phyloP scores from a whole-genome alignment of 2,797 vertebrate genomes.

The Poeciliopsis turneri region DNA sequence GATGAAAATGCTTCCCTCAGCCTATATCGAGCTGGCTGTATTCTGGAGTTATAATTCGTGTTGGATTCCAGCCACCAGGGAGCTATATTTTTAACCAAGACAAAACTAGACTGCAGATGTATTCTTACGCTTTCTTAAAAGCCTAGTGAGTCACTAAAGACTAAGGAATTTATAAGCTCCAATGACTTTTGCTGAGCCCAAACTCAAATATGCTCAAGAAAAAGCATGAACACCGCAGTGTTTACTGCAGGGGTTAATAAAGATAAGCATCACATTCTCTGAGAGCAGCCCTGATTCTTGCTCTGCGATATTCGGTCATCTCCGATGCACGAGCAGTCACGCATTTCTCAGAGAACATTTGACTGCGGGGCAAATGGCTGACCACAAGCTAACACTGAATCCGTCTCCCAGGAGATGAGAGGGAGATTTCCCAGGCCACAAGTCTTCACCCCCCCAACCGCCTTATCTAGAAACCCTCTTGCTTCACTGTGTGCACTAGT shows the following conservation, averaged over 20 bases:
- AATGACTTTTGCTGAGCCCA: conserved; percentile 11
- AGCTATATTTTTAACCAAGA: conserved; percentile 70
- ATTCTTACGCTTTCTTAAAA: conserved; percentile 29
- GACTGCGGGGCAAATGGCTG: conserved; percentile 65
- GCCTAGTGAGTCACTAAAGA: conserved; percentile 5
- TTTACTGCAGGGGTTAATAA: conserved; percentile 38
- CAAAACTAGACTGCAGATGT: conserved; percentile 50
- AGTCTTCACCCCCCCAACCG: background rate
- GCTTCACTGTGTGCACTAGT: conserved; percentile 18
- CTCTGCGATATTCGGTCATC: conserved; percentile 46
- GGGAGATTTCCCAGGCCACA: conserved; percentile 62
- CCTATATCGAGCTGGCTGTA: conserved; percentile 50
- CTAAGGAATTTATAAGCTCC: conserved; percentile 15
- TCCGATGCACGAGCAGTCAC: conserved; percentile 31
- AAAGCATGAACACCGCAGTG: conserved; percentile 23
- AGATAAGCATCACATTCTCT: conserved; percentile 30
- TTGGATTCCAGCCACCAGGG: conserved; percentile 51
- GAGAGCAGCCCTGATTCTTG: conserved; percentile 34
- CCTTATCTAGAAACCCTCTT: conserved; percentile 21
- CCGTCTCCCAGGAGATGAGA: conserved; percentile 73
- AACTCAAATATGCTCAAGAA: conserved; percentile 25
- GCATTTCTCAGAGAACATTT: conserved; percentile 58
- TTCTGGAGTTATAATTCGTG: conserved; percentile 57
- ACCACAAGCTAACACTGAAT: conserved; percentile 59
- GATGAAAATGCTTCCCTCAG: conserved; percentile 66